Base-by-base conservation (phyloP, 92 coral and sea anemone species). In the Scolanthus callimorphus region DNA sequence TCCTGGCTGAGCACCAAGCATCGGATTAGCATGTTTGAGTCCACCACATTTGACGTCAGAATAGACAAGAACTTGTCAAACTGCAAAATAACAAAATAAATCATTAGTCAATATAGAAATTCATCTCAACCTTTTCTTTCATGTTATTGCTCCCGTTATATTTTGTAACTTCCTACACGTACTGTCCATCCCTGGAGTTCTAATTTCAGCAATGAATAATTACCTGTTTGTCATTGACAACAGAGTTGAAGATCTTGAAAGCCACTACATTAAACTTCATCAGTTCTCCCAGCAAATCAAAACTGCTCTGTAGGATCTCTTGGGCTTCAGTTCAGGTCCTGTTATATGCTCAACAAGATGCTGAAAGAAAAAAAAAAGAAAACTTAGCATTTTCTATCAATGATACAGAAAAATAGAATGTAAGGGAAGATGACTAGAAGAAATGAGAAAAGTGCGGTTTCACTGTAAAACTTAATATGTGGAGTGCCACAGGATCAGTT, bases 11-110 rank as follows among this genome's bases (percentile, higher is more conserved):
- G 68, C 26, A 94, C 79, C 74, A 94, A 65, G 62, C 99, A 94
- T 23, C 99, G 85, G 65, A 94, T 94, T 31, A 94, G 74, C 99
- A 94, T 94, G 73, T 94, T 94, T 57, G 99, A 94, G 66, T 94
- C 99, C 43, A 94, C 86, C 19, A 94, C 99, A 67, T 94, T 88
- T 13, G 87, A 72, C 0, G 99, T 88, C 82, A 94, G 51, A 47
- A 94, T 85, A 30, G 77, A 65, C 24, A 90, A 74, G 59, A 94
- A 94, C 72, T 83, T 94, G 52, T 94, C 99, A 74, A 94, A 94
- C 99, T 94, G 51, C 6, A 70, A 76, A 53, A 38, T n/a, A n/a
- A n/a, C n/a, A n/a, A n/a, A n/a, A n/a, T n/a, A n/a, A 28, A n/a
- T n/a, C n/a, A n/a, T n/a, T n/a, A n/a, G n/a, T n/a, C n/a, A n/a